Base-by-base conservation (phyloP, 2,113 vertebrate species). In the Periophthalmus modestus region DNA sequence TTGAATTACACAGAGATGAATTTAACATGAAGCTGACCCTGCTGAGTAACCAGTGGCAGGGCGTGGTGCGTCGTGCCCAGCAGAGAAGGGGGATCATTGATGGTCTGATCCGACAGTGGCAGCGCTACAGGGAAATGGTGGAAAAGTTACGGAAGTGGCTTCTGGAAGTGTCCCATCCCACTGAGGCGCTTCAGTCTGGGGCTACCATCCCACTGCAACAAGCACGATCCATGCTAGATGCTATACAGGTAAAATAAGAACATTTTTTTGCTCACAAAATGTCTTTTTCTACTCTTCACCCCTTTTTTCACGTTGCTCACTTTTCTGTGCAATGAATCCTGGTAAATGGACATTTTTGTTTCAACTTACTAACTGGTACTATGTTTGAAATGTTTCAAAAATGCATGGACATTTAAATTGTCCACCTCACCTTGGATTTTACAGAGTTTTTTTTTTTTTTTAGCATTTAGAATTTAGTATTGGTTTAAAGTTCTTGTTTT, bases 41-140 rank as follows among this genome's bases (percentile, higher is more conserved):
- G 13, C 92, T 99, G 55, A 98, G 96, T 80, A 96, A 95, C 83
- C 98, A 99, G 78, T 99, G 98, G 98, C 97, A 98, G 88, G 98
- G 96, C 5, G 97, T 99, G 33, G 96, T 99, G 73, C 95, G 97
- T 5, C 95, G 96, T 12, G 95, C 96, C 0, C 98, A 99, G 80
- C 97, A 99, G 89, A 93, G 97, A 61, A 87, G 95, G 0, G 98
- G 97, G 0, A 98, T 99, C 83, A 98, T 99, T 1, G 98, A 99
- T 85, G 95, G 98, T 72, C 94, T 97, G 84, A 93, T 97, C 61
- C 95, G 90, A 4, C 97, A 99, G 85, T 99, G 98, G 97, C 97
- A 98, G 11, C 96, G 96, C 74, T 99, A 98, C 23, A 89, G 93
- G 58, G 96, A 97, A 76, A 95, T 98, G 96, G 90, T 92, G 0